These are phyloP conservation scores for Linnaemya vulpina DNA, from an alignment of 2,888 invertebrate genomes.

Conservation along the genomic window DNA sequence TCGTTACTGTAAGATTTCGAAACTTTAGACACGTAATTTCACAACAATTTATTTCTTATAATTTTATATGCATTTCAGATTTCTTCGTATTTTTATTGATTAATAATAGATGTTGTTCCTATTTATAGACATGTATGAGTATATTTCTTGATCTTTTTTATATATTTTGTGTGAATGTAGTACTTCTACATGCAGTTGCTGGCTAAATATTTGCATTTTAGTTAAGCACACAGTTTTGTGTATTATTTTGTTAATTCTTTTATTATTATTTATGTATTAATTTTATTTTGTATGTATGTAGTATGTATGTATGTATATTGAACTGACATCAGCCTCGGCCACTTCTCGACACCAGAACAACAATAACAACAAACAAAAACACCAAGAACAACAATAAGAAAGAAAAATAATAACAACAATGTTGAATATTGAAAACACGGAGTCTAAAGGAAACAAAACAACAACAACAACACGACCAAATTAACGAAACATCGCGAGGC, in stretches of 20 bases:
- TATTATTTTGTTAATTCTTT: slow-evolving; percentile 20
- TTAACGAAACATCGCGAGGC: slow-evolving; percentile 43
- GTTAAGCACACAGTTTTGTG: slow-evolving; percentile 29
- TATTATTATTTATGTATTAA: not conserved
- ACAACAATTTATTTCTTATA: slow-evolving; percentile 11
- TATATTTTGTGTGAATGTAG: not conserved
- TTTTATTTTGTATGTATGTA: slow-evolving; percentile 3
- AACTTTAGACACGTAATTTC: slow-evolving; percentile 54
- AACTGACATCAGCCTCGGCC: slow-evolving; percentile 62
- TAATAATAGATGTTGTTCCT: slow-evolving; percentile 49
- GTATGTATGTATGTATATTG: slow-evolving; percentile 17
- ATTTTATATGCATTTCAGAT: not conserved
- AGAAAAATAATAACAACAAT: slow-evolving; percentile 13
- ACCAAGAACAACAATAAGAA: slow-evolving; percentile 33
- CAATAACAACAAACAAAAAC: slow-evolving; percentile 15
- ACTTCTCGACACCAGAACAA: slow-evolving; percentile 26
- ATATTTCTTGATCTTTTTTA: slow-evolving; percentile 4
- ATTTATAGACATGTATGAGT: slow-evolving; percentile 1
- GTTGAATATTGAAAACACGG: slow-evolving; percentile 35
- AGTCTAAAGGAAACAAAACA: slow-evolving; percentile 48
- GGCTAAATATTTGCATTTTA: slow-evolving; percentile 14
- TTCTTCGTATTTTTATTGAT: slow-evolving; percentile 33
- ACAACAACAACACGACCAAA: slow-evolving; percentile 40
- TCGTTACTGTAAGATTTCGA: not conserved
- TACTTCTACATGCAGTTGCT: not conserved